Evolutionary conservation across 53 echinoderm and acorn worm genomes (phyloP).

Genomic region (Antedon mediterranea): DNA sequence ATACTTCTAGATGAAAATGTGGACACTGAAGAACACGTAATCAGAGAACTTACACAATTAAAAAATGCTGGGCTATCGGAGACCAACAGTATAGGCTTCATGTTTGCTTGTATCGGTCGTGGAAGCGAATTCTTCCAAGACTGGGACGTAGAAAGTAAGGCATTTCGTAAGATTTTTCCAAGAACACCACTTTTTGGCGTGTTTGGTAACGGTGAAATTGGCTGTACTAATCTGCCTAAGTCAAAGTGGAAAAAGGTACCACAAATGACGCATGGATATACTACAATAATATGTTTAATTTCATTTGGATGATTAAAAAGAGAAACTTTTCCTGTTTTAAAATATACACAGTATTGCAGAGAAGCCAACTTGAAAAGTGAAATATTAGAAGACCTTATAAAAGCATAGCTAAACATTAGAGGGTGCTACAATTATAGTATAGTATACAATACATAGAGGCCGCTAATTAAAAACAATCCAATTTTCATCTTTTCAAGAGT

Average conservation of each 20-base stretch:
- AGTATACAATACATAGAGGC: no score
- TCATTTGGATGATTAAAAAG: slow-evolving; percentile 34
- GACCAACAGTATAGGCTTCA: slow-evolving; percentile 52
- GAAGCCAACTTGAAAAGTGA: no score
- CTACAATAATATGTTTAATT: slow-evolving; percentile 37
- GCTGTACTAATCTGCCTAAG: slow-evolving; percentile 43
- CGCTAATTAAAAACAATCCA: no score
- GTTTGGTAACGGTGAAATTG: slow-evolving; percentile 90
- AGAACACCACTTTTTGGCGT: slow-evolving; percentile 70
- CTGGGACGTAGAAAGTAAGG: slow-evolving; percentile 58
- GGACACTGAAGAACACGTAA: slow-evolving; percentile 13
- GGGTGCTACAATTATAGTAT: no score
- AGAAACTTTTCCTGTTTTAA: no score
- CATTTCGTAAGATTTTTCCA: slow-evolving; percentile 60
- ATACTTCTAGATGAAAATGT: slow-evolving; percentile 37
- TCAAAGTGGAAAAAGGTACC: slow-evolving; percentile 15
- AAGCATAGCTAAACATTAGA: no score
- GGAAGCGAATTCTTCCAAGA: slow-evolving; percentile 37
- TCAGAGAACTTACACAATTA: slow-evolving; percentile 23
- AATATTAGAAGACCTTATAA: no score
- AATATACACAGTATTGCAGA: no score
- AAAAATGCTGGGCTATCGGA: slow-evolving; percentile 42
- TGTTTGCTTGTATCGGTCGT: slow-evolving; percentile 87
- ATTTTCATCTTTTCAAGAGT: no score
- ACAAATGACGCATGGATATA: slow-evolving; percentile 22